phyloP scores from a whole-genome alignment of 2,113 vertebrate species.

The Neoarius graeffei region DNA sequence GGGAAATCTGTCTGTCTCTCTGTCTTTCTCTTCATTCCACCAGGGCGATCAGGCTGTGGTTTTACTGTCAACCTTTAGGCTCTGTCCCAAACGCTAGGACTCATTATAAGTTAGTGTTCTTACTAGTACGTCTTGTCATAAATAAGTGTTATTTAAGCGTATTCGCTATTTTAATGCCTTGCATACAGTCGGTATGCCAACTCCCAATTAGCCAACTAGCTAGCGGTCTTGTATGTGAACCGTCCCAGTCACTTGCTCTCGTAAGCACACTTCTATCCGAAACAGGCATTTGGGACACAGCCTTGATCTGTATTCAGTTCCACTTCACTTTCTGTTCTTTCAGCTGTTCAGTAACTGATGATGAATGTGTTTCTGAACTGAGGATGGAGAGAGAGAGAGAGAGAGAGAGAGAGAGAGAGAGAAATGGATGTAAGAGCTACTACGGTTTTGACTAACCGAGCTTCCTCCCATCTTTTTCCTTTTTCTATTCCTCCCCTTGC shows the following conservation, averaged over 20 bases:
- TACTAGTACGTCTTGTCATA: background rate
- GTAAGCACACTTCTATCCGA: background rate
- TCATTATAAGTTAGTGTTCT: background rate
- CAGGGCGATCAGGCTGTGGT: slow-evolving; percentile 6
- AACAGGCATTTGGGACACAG: slow-evolving; percentile 18
- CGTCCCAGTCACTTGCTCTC: background rate
- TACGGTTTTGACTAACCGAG: slow-evolving; percentile 35
- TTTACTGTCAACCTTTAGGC: background rate
- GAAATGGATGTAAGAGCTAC: slow-evolving; percentile 66
- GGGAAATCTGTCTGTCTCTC: background rate
- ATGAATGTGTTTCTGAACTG: background rate
- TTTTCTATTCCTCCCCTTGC: slow-evolving; percentile 31
- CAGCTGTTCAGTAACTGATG: slow-evolving; percentile 14
- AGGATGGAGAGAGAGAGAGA: background rate
- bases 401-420: slow-evolving; percentile 35
- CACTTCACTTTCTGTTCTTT: slow-evolving; percentile 7
- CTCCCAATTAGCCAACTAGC: background rate
- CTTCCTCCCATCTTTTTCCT: slow-evolving; percentile 28
- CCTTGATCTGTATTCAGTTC: slow-evolving; percentile 17
- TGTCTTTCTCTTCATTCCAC: background rate
- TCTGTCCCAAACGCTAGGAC: slow-evolving; percentile 7
- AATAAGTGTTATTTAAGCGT: background rate
- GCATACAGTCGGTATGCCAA: too few species aligned
- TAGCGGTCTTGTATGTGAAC: background rate
- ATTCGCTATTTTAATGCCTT: background rate